phyloP scores from a whole-genome alignment of 2,797 vertebrate species.

The Buphagus erythrorhynchus region DNA sequence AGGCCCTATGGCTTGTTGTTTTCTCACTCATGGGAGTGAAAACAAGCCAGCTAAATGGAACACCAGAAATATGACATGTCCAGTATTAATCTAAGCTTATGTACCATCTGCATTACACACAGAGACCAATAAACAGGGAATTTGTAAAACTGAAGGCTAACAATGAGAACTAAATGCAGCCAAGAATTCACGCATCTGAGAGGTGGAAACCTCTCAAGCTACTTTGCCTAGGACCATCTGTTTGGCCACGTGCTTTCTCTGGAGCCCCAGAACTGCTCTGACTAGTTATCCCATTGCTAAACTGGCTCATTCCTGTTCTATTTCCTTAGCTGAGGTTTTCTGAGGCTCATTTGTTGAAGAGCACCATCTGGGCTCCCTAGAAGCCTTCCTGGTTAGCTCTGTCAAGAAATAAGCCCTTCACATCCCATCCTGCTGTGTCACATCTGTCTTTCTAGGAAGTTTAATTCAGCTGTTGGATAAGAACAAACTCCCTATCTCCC shows the following conservation, averaged over 20 bases:
- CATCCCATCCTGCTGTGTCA: not conserved
- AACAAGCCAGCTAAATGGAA: not conserved
- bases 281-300: not conserved
- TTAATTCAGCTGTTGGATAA: not conserved
- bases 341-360: not conserved
- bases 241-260: slow-evolving; percentile 4
- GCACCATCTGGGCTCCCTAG: slow-evolving; percentile 38
- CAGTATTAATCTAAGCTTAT: not conserved
- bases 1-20: not conserved
- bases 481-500: not conserved
- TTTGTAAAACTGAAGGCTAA: not conserved
- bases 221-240: slow-evolving; percentile 2
- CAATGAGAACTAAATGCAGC: not conserved
- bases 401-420: not conserved
- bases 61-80: not conserved
- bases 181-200: not conserved
- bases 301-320: not conserved
- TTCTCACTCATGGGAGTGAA: not conserved
- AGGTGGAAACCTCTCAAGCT: not conserved
- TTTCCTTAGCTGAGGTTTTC: not conserved
- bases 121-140: not conserved
- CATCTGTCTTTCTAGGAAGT: not conserved
- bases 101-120: not conserved
- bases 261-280: not conserved
- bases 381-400: slow-evolving; percentile 7